phyloP scores from a whole-genome alignment of 2,888 invertebrate species.

The Melanostoma mellinum region DNA sequence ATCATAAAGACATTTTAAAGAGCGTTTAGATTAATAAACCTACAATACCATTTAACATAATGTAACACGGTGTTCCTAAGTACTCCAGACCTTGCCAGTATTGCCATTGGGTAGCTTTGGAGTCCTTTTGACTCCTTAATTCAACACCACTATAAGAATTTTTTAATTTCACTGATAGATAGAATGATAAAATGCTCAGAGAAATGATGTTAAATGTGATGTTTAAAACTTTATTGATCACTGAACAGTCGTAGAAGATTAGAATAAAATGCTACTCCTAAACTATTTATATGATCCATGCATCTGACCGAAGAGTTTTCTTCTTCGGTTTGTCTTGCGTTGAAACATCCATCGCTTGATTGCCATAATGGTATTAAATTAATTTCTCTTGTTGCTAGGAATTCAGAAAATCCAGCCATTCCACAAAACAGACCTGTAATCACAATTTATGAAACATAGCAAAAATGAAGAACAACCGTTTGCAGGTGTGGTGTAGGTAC shows the following conservation, averaged over 20 bases:
- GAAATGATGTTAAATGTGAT: too few species aligned
- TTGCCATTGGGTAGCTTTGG: too few species aligned
- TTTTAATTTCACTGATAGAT: too few species aligned
- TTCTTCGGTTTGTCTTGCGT: background rate
- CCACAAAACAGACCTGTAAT: conserved; percentile 58
- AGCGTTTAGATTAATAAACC: too few species aligned
- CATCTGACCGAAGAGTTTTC: conserved; percentile 10
- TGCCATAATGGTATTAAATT: conserved; percentile 49
- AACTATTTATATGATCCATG: conserved; percentile 50
- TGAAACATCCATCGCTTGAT: conserved; percentile 36
- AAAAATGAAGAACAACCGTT: background rate
- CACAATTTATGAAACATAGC: background rate
- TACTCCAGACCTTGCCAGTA: too few species aligned
- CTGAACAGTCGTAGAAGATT: conserved; percentile 34
- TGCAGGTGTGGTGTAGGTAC: conserved; percentile 19
- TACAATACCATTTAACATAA: too few species aligned
- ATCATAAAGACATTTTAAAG: too few species aligned
- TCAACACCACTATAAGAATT: too few species aligned
- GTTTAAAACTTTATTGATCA: background rate
- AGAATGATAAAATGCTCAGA: too few species aligned
- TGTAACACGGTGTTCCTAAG: too few species aligned
- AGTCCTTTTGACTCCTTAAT: too few species aligned
- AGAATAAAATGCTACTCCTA: conserved; percentile 52
- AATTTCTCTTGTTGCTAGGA: conserved; percentile 20
- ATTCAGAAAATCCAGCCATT: conserved; percentile 54